Percentiles rank a stretch among this genome's conserved stretches.
Conservation (phyloP, 2,888 invertebrate species). For the Colletes collaris region DNA sequence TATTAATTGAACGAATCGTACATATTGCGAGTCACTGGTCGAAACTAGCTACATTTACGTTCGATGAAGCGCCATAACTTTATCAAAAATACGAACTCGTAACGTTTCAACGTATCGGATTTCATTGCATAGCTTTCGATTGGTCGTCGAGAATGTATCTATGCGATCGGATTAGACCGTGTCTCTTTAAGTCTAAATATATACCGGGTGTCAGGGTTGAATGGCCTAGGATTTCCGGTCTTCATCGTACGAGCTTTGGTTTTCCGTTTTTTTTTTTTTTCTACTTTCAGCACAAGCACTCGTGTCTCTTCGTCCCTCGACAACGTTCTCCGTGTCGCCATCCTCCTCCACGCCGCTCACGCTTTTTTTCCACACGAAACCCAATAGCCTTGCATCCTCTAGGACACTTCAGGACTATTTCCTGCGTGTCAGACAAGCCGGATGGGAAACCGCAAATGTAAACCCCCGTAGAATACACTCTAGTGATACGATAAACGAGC, state of each 20-base stretch:
- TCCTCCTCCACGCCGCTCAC: constrained; percentile 59
- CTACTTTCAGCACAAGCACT: constrained; percentile 61
- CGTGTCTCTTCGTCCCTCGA: constrained; percentile 53
- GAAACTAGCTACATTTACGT: no score
- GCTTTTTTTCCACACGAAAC: constrained; percentile 74
- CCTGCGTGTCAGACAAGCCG: constrained; percentile 78
- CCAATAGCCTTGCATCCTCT: constrained; percentile 81
- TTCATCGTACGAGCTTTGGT: constrained; percentile 70
- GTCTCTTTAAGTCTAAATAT: constrained; percentile 80
- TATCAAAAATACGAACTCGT: not conserved
- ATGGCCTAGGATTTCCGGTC: constrained; percentile 81
- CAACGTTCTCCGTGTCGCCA: constrained; percentile 48
- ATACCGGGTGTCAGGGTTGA: constrained; percentile 78
- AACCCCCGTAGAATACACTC: constrained; percentile 51
- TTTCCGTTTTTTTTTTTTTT: constrained; percentile 61
- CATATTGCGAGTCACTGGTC: no score
- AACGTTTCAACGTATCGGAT: not conserved
- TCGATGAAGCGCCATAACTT: no score
- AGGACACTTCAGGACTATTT: constrained; percentile 82
- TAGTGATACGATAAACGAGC: constrained; percentile 34
- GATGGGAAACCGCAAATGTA: constrained; percentile 81
- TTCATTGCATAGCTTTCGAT: constrained; percentile 1
- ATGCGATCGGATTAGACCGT: constrained; percentile 71
- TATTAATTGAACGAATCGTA: no score
- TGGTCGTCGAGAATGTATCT: constrained; percentile 44